A percentile compares a stretch with the other conserved stretches of the same genome.
Evolutionary conservation across 1,140 invertebrate genomes (phyloP).

Genomic region (Sweltsa coloradensis): DNA sequence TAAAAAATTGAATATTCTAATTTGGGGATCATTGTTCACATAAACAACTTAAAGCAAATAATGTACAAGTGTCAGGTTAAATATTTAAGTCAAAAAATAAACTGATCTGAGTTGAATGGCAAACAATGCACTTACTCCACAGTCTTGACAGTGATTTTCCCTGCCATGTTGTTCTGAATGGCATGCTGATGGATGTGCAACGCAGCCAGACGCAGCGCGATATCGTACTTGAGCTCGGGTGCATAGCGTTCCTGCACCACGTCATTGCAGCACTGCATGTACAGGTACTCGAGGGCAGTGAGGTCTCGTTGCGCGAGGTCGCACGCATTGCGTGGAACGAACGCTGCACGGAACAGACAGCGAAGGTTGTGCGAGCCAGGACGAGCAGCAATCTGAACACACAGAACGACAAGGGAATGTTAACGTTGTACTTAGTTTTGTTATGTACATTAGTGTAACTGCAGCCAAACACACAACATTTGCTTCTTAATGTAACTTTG

Average conservation of each 20-base stretch:
- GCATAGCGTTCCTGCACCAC: slow-evolving; percentile 82
- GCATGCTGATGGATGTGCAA: slow-evolving; percentile 85
- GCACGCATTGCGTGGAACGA: slow-evolving; percentile 73
- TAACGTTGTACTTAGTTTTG: no score
- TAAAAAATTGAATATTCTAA: no score
- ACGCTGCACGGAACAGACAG: slow-evolving; percentile 77
- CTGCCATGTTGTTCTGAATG: slow-evolving; percentile 57
- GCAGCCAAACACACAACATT: slow-evolving; percentile 9
- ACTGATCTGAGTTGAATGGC: no score
- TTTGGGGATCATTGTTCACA: no score
- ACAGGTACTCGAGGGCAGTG: slow-evolving; percentile 79
- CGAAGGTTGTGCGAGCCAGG: slow-evolving; percentile 79
- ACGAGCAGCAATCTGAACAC: slow-evolving; percentile 68
- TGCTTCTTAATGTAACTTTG: no score
- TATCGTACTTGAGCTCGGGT: slow-evolving; percentile 78
- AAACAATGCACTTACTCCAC: slow-evolving; percentile 68
- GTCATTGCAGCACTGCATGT: slow-evolving; percentile 85
- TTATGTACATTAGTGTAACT: slow-evolving; percentile 6
- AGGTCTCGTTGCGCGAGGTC: slow-evolving; percentile 70
- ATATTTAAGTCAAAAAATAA: slow-evolving; percentile 1
- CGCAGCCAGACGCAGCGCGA: slow-evolving; percentile 70
- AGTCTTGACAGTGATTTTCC: slow-evolving; percentile 71
- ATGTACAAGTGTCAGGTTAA: no score
- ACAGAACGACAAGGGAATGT: neutral
- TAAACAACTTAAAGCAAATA: no score